A percentile compares a stretch with the other conserved stretches of the same genome.
These are phyloP conservation scores for Microcebus lehilahytsara DNA, from an alignment of 2,113 vertebrate species.

Conservation along the genomic window DNA sequence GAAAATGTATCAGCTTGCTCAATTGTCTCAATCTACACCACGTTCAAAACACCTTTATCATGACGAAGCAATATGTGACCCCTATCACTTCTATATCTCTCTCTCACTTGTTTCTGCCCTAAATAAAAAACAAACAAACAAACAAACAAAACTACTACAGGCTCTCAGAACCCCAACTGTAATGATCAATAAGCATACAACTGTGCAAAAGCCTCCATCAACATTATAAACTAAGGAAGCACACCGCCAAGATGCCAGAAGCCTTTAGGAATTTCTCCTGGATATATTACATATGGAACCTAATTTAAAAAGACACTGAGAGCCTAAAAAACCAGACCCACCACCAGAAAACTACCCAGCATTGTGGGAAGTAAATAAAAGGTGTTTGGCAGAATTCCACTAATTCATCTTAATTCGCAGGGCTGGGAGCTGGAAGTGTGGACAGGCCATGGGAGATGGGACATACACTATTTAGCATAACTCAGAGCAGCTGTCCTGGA, in stretches of 20 bases:
- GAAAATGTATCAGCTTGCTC: background rate
- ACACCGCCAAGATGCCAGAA: background rate
- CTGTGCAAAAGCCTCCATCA: background rate
- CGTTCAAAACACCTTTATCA: background rate
- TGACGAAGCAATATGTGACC: background rate
- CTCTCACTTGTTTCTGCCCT: background rate
- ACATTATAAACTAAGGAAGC: background rate
- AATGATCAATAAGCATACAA: background rate
- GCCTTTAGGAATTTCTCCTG: conserved; percentile 21
- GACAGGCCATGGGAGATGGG: conserved; percentile 37
- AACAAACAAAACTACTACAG: too few relatives aligned
- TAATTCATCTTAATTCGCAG: conserved; percentile 11
- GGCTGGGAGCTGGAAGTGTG: conserved; percentile 20
- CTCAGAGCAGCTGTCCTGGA: conserved; percentile 54
- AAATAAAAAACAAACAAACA: background rate
- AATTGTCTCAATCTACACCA: background rate
- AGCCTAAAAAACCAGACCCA: background rate
- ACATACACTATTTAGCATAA: conserved; percentile 18
- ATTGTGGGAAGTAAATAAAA: conserved; percentile 52
- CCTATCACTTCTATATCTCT: background rate
- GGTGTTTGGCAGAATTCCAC: conserved; percentile 39
- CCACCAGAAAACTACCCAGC: conserved; percentile 45
- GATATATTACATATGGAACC: background rate
- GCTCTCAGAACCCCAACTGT: background rate
- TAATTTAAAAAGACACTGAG: conserved; percentile 54